These are phyloP conservation scores for Luidia sarsii DNA, from an alignment of 53 echinoderm and acorn worm genomes.

Conservation along the genomic window DNA sequence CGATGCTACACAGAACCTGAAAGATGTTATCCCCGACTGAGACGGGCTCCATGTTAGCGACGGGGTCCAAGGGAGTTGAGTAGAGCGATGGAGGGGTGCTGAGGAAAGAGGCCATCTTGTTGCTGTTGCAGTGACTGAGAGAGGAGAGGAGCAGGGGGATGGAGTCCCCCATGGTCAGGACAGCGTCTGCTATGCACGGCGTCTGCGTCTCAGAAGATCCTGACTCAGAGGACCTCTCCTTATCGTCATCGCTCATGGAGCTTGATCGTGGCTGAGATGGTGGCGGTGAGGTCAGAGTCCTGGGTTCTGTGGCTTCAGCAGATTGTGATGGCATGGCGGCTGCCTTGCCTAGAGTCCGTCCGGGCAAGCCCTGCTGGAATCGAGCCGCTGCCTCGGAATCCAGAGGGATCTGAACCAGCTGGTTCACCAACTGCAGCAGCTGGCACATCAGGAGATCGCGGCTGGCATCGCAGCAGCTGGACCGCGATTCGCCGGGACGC, in stretches of 20 bases:
- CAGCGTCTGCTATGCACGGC: slow-evolving; percentile 79
- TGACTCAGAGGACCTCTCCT: slow-evolving; percentile 76
- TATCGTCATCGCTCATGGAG: slow-evolving; percentile 92
- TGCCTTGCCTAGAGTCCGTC: slow-evolving; percentile 32
- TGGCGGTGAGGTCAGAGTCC: slow-evolving; percentile 43
- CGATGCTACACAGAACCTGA: slow-evolving; percentile 83
- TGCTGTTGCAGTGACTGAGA: slow-evolving; percentile 84
- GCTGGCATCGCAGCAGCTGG: slow-evolving; percentile 60
- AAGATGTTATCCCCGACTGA: slow-evolving; percentile 90
- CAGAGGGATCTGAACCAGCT: slow-evolving; percentile 68
- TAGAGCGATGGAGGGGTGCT: slow-evolving; percentile 48
- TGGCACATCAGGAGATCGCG: slow-evolving; percentile 86
- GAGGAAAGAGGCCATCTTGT: slow-evolving; percentile 87
- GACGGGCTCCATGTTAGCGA: slow-evolving; percentile 71
- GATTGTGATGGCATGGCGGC: background rate
- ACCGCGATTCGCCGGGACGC: slow-evolving; percentile 45
- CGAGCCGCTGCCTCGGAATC: slow-evolving; percentile 37
- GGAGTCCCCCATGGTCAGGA: slow-evolving; percentile 83
- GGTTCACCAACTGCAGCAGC: slow-evolving; percentile 62
- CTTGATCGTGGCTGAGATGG: slow-evolving; percentile 31
- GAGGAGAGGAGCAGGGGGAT: slow-evolving; percentile 78
- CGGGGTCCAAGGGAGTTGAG: slow-evolving; percentile 38
- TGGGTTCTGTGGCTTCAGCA: slow-evolving; percentile 33
- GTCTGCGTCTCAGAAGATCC: slow-evolving; percentile 5
- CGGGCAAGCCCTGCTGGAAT: slow-evolving; percentile 45